Percentiles rank a stretch among this genome's conserved stretches.
Evolutionary conservation across 1,140 invertebrate genomes (phyloP).

Genomic region (Ladona fulva): DNA sequence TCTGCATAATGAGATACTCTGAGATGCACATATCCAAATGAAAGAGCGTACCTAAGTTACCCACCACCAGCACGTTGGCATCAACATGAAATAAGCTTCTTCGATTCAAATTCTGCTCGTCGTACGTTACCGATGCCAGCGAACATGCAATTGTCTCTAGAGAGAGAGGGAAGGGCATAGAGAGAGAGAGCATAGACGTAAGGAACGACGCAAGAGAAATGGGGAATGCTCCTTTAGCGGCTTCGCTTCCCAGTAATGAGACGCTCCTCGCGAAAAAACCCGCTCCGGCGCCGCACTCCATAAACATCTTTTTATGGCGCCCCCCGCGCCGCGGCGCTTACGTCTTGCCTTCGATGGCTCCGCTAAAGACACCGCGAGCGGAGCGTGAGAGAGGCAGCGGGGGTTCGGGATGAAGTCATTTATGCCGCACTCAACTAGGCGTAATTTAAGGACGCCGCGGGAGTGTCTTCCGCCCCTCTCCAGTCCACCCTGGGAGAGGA

Average conservation of each 20-base stretch:
- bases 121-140: no score
- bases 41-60: no score
- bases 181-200: no score
- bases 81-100: no score
- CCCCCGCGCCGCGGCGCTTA: not conserved
- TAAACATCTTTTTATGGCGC: not conserved
- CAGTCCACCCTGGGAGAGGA: not conserved
- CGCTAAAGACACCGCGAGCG: not conserved
- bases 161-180: no score
- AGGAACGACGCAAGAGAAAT: no score
- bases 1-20: no score
- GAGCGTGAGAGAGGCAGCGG: not conserved
- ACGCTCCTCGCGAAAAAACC: not conserved
- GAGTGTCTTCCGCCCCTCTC: not conserved
- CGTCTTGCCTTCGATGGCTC: not conserved
- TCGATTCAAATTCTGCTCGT: no score
- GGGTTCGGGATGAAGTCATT: not conserved
- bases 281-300: not conserved
- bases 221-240: not conserved
- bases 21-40: no score
- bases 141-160: no score
- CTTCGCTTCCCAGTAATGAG: not conserved
- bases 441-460: not conserved
- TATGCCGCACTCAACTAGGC: not conserved
- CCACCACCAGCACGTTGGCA: no score